Evolutionary conservation across 1,140 invertebrate species (phyloP), one percentile per base, ranked within the genome.

Genomic region (Antheraea pernyi): DNA sequence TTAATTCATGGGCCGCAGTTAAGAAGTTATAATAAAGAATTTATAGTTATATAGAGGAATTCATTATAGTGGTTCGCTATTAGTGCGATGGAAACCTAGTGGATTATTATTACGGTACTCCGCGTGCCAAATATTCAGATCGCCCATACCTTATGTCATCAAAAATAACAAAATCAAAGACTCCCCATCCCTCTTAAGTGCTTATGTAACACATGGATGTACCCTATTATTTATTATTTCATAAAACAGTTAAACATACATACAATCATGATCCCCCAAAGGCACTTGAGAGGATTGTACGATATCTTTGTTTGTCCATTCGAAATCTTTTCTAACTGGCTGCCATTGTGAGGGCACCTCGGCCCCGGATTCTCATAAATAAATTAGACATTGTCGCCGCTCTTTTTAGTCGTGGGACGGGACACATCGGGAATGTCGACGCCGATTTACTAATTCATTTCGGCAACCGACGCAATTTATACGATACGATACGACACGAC

Each of bases 391-490:
- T 81, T 80, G 83, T 81, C 78, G 78, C 69, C 67, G 70, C 60
- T 75, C 80, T 89, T 89, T 89, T 89, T 88, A 78, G 69, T 74
- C 74, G 68, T 70, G 69, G 65, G 79, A 73, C 76, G 74, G 72
- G 76, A 76, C 79, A 73, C 72, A 70, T 74, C 65, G 83, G 81
- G 88, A 90, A 88, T 88, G 88, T 86, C 86, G 79, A 88, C 78
- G 83, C 74, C 85, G 80, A 85, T 90, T 90, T 79, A 90, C 84
- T 88, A 90, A 88, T 88, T 88, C 83, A 84, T 86, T 88, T 88
- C 77, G 83, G 79, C 87, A 83, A 82, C 59, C 68, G 70, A 65
- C 39, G 9, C 19, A 59, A 39, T 79, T 87, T 85, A 82, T 13
- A 75, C 9, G 9, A 19, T 18, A 77, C 81, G 83, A 81, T 65